These are phyloP conservation scores for Glossosoma conforme DNA, from an alignment of 1,140 invertebrate genomes.

Conservation along the genomic window DNA sequence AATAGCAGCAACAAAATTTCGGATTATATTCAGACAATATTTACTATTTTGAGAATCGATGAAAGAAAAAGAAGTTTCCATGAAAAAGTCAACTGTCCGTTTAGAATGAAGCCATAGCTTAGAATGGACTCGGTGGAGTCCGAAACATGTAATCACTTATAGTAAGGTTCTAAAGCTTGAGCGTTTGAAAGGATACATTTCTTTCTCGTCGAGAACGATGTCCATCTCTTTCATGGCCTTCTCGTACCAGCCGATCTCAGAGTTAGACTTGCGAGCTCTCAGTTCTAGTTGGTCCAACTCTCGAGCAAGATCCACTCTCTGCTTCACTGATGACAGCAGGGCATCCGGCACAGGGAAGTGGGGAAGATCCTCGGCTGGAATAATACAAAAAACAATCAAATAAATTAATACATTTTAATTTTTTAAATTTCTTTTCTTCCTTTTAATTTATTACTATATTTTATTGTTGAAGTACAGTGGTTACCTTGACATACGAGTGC, in stretches of 20 bases:
- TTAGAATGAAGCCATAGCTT: too few relatives aligned
- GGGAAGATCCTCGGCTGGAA: slow-evolving; percentile 72
- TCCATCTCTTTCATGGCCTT: slow-evolving; percentile 83
- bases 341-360: slow-evolving; percentile 72
- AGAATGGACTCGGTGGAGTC: too few relatives aligned
- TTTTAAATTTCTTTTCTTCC: too few relatives aligned
- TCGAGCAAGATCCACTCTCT: slow-evolving; percentile 69
- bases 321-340: slow-evolving; percentile 61
- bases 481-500: neutral
- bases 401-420: slow-evolving; percentile 3
- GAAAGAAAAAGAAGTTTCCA: too few relatives aligned
- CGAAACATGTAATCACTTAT: too few relatives aligned
- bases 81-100: too few relatives aligned
- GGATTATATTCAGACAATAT: too few relatives aligned
- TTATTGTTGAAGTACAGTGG: too few relatives aligned
- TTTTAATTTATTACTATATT: too few relatives aligned
- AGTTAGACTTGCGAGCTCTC: slow-evolving; percentile 58
- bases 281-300: slow-evolving; percentile 75
- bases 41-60: too few relatives aligned
- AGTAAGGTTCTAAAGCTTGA: too few relatives aligned
- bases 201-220: slow-evolving; percentile 74
- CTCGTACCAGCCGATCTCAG: slow-evolving; percentile 75
- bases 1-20: too few relatives aligned
- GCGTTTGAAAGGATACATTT: slow-evolving; percentile 63
- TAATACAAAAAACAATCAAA: slow-evolving; percentile 1